phyloP scores from a whole-genome alignment of 2,888 invertebrate species.

The Margaritifera margaritifera region DNA sequence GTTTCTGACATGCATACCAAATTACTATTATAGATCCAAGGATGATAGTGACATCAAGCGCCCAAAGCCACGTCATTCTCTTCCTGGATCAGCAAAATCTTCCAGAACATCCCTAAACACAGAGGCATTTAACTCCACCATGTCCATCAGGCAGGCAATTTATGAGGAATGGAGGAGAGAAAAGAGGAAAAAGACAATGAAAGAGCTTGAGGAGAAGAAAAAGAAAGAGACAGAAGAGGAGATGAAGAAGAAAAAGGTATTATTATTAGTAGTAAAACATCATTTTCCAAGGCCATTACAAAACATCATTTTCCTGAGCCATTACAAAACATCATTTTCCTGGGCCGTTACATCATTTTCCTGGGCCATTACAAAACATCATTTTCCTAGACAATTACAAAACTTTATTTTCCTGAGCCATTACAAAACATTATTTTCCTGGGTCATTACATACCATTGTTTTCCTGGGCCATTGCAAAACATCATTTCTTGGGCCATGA shows the following conservation, averaged over 20 bases:
- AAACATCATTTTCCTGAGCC: too few species aligned
- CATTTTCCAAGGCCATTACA: too few species aligned
- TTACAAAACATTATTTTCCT: too few species aligned
- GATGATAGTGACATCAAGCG: conserved; percentile 34
- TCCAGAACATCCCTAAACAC: conserved; percentile 26
- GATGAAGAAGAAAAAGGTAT: conserved; percentile 60
- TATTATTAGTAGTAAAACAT: too few species aligned
- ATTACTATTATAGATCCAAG: not conserved
- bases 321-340: too few species aligned
- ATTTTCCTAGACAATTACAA: too few species aligned
- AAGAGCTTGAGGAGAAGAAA: conserved; percentile 52
- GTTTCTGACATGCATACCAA: not conserved
- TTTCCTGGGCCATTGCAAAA: too few species aligned
- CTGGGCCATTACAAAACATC: too few species aligned
- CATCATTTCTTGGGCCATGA: too few species aligned
- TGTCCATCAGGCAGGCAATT: conserved; percentile 58
- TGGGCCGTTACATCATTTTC: too few species aligned
- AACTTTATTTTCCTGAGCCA: too few species aligned
- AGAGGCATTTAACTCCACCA: conserved; percentile 52
- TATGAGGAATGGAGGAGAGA: conserved; percentile 62
- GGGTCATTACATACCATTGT: too few species aligned
- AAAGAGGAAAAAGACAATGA: conserved; percentile 40
- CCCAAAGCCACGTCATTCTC: conserved; percentile 62
- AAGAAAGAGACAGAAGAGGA: conserved; percentile 50
- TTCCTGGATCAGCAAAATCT: conserved; percentile 46